These are phyloP conservation scores for Metridium senile DNA, from an alignment of 92 coral and sea anemone species.

Conservation along the genomic window DNA sequence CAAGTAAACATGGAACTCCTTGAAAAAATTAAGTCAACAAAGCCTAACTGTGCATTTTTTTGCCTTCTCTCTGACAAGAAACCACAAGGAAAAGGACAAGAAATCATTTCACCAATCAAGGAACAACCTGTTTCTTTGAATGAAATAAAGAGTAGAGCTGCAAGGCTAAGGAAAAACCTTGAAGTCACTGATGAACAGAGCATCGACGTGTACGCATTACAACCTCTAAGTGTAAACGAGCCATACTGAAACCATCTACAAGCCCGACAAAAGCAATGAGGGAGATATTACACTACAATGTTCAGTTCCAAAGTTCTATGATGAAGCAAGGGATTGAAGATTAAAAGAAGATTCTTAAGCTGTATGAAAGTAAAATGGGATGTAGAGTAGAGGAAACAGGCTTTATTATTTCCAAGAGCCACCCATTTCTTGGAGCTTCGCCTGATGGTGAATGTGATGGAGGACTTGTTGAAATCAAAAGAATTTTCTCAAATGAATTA, in stretches of 20 bases:
- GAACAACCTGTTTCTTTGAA: constrained; percentile 62
- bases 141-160: constrained; percentile 47
- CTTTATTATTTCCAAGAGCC: constrained; percentile 55
- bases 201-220: constrained; percentile 56
- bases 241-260: constrained; percentile 55
- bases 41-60: constrained; percentile 61
- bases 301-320: constrained; percentile 53
- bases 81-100: constrained; percentile 23
- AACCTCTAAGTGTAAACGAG: constrained; percentile 65
- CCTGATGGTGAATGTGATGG: constrained; percentile 72
- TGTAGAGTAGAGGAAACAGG: constrained; percentile 65
- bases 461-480: constrained; percentile 66
- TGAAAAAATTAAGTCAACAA: constrained; percentile 50
- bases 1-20: constrained; percentile 61
- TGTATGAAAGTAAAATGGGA: constrained; percentile 47
- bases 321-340: constrained; percentile 63
- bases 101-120: constrained; percentile 57
- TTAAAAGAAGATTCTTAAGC: constrained; percentile 44
- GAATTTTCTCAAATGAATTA: constrained; percentile 52
- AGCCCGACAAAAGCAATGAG: constrained; percentile 72
- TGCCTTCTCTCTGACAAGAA: constrained; percentile 58
- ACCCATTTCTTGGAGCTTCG: constrained; percentile 58
- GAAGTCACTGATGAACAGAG: constrained; percentile 50
- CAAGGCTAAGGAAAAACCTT: constrained; percentile 59
- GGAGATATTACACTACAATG: constrained; percentile 57